A percentile compares a stretch with the other conserved stretches of the same genome.
Evolutionary conservation across 2,797 vertebrate genomes (phyloP).

Genomic region (Diplodus sargus): DNA sequence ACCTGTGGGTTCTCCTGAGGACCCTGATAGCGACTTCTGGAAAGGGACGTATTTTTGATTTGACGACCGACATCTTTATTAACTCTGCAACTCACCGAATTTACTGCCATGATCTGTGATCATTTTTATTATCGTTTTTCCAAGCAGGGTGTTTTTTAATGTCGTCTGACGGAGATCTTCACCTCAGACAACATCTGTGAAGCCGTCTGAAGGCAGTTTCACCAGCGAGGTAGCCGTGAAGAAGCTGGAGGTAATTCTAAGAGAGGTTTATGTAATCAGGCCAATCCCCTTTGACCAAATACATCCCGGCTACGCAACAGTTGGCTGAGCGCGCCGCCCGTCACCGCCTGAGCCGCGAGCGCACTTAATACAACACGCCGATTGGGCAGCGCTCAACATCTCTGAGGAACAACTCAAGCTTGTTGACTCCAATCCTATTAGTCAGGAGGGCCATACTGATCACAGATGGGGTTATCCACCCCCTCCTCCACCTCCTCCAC

Average conservation of each 20-base stretch:
- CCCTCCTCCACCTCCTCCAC: neutral
- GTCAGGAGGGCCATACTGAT: conserved; percentile 77
- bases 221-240: conserved; percentile 54
- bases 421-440: conserved; percentile 85
- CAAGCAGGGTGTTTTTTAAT: too few species aligned
- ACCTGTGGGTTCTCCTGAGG: too few species aligned
- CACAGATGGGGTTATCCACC: conserved; percentile 69
- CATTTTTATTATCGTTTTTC: too few species aligned
- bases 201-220: conserved; percentile 21
- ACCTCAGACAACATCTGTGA: neutral
- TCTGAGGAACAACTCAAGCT: conserved; percentile 74
- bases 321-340: conserved; percentile 70
- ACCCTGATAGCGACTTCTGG: too few species aligned
- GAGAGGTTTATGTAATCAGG: conserved; percentile 81
- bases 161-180: neutral
- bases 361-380: conserved; percentile 52
- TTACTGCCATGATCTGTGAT: too few species aligned
- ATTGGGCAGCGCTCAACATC: conserved; percentile 68
- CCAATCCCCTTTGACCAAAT: conserved; percentile 77
- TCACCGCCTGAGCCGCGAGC: conserved; percentile 59
- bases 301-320: conserved; percentile 73
- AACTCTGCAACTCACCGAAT: too few species aligned
- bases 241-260: conserved; percentile 72
- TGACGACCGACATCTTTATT: too few species aligned
- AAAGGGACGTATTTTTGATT: too few species aligned